Base-by-base conservation (phyloP, 64 coral and sea anemone species). In the Stichodactyla mertensii region DNA sequence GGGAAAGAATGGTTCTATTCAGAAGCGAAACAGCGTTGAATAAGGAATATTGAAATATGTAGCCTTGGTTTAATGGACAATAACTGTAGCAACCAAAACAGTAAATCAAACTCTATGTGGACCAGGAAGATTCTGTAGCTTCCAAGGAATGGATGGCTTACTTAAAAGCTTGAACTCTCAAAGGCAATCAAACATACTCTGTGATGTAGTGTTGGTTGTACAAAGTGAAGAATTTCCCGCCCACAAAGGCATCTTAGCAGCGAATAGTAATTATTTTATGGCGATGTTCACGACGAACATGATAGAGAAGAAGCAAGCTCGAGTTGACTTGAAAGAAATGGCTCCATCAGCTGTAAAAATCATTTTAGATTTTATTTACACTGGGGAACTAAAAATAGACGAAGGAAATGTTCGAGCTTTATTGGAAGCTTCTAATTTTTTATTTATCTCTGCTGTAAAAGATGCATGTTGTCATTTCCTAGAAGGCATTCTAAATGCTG, bases 271-370 rank as follows among this genome's bases (percentile, higher is more conserved):
- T 7, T 96, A 92, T 57, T 96, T 96, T 55, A 77, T 90, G 58
- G 88, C 94, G 19, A 89, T 96, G 94, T 96, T 96, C 54, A 96
- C 94, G 8, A 84, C 94, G 15, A 89, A 96, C 22, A 92, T 96
- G 94, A 26, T 92, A 5, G 94, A 96, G 62, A 96, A 87, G 59
- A 70, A 86, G 7, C 79, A 87, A 87, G 74, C 45, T 36, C 92
- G 79, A 27, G 79, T 86, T 0, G 86, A 53, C 20, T 69, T 95
- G 8, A 56, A 36, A 2, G 86, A 83, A 83, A 66, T 96, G 70
- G 85, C 51, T 54, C 55, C 85, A 10, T 78, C 79, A 3, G 94
- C 88, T 8, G 88, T 96, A 71, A 78, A 69, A 79, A 53, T 78
- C 62, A 59, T 96, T 45, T 55, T 96, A 6, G 94, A 92, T 55